Evolutionary conservation across 2,113 vertebrate genomes (phyloP), one percentile per base, ranked within the genome.

Genomic region (Acanthochromis polyacanthus): DNA sequence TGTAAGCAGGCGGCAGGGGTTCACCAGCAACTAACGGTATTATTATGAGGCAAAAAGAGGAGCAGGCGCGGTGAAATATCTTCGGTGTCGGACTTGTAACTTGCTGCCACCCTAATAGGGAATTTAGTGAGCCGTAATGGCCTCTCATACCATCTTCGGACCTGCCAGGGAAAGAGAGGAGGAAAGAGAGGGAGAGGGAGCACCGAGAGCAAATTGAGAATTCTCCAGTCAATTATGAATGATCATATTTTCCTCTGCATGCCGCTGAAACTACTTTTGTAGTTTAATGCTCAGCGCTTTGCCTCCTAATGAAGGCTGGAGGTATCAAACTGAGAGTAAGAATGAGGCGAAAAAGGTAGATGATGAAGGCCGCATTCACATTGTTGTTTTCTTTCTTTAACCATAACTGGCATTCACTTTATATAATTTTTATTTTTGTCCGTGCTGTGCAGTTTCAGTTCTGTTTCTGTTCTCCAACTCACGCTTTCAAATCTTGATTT

Each of bases 111-210:
- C 82, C 85, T 94, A 92, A 93, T 94, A 81, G 90, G 89, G 86
- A 84, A 91, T 91, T 93, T 93, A 91, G 86, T 88, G 78, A 80
- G 87, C 88, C 32, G 58, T 94, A 93, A 95, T 93, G 87, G 91
- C 81, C 87, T 91, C 82, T 89, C 89, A 79, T 87, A 84, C 87
- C 67, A 74, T 84, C 71, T 20, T 76, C 79, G 86, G 61, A 88
- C 75, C 82, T 82, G 81, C 71, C 65, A 57, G 65, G 61, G 66
- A 80, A 53, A 76, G 60, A 78, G 72, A n/a, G 62, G 61, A 30
- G 58, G 69, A 51, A 50, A 45, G 59, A 46, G 72, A 36, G 71
- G 9, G 72, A 55, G 61, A 68, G 46, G 58, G 72, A 60, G 71
- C 46, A 32, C 64, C 67, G 70, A 71, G 72, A 78, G 78, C 67